Evolutionary conservation across 2,888 invertebrate genomes (phyloP).

Genomic region (Megaustenia siamemsis): DNA sequence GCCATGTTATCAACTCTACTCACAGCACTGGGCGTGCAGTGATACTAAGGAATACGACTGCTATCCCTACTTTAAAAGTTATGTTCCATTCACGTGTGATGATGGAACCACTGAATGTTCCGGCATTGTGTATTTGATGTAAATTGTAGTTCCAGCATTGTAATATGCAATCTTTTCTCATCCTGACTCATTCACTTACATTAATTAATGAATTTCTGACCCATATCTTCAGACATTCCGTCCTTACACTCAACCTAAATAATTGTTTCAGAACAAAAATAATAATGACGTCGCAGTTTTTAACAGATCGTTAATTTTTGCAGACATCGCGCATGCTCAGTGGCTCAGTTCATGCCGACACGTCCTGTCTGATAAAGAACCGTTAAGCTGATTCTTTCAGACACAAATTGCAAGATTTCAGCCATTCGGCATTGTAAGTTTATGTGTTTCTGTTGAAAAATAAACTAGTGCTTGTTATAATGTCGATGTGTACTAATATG

Average conservation of each 20-base stretch:
- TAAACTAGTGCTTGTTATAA: neutral
- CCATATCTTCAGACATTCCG: neutral
- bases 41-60: too few relatives aligned
- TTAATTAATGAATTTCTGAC: neutral
- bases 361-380: slow-evolving; percentile 18
- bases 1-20: too few relatives aligned
- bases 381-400: neutral
- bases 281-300: neutral
- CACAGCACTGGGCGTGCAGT: too few relatives aligned
- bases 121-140: too few relatives aligned
- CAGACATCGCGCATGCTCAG: slow-evolving; percentile 29
- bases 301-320: neutral
- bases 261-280: too few relatives aligned
- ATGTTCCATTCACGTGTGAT: too few relatives aligned
- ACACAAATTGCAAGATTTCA: neutral
- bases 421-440: neutral
- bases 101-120: too few relatives aligned
- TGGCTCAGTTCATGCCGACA: slow-evolving; percentile 20
- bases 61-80: too few relatives aligned
- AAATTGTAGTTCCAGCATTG: too few relatives aligned
- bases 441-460: neutral
- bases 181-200: neutral
- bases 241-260: too few relatives aligned
- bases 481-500: neutral
- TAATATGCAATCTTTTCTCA: too few relatives aligned